Evolutionary conservation across 2,888 invertebrate genomes (phyloP), one percentile per base, ranked within the genome.

Genomic region (Papilio elwesi): DNA sequence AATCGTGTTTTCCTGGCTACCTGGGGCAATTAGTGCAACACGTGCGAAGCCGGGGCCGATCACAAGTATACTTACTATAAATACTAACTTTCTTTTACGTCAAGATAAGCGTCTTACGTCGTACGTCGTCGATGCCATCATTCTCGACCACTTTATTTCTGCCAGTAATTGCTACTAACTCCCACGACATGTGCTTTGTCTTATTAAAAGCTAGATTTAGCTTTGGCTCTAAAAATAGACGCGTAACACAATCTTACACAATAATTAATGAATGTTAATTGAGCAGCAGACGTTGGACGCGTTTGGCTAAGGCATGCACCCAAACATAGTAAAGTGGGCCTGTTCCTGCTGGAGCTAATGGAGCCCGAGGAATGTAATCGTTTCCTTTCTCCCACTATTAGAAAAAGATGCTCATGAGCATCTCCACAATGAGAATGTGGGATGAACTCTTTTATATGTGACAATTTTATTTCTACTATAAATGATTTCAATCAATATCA

Each of bases 261-360:
- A 68, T 68, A 74, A 70, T 68, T 74, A 15, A 74, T 76, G 83
- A 85, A 83, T 77, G 78, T 83, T 87, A 87, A 90, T 90, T 88
- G 84, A 84, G 77, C 80, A 77, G 84, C 88, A 92, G 92, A 92
- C 92, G 81, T 79, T 87, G 85, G 85, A 89, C 75, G 79, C 82
- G 78, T 76, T 76, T 74, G 26, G 26, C 26, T 26, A 26, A 26
- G 26, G 26, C 26, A 83, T 82, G 81, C 81, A 79, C 78, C 81
- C 81, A 80, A 83, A 83, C 79, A 81, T 74, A 66, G 67, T 70
- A 78, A 65, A 78, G 68, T 75, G 72, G 67, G 53, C 74, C 78
- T 49, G 76, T 26, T 77, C 81, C 79, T 80, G 76, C 77, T 73
- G 55, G 68, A 67, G 51, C n/a, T 62, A 71, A n/a, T n/a, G n/a